Base-by-base conservation (phyloP, 2,888 invertebrate genomes). In the Pachliopta kotzebuea region DNA sequence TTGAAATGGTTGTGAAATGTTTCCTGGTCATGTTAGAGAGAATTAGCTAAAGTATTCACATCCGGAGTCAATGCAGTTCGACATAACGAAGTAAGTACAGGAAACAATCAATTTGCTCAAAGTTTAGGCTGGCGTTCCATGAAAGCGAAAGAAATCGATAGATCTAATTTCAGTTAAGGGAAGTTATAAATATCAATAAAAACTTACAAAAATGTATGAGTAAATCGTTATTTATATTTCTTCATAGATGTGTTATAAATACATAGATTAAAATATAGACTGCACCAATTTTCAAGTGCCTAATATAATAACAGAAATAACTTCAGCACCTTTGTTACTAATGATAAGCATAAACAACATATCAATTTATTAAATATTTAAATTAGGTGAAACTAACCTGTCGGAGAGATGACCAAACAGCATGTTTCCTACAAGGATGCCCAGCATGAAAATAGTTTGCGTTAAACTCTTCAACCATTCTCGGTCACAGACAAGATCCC, bases 391-490 rank as follows among this genome's bases (percentile, higher is more conserved):
- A 60, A 83, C 88, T 73, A 66, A 96, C 96, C 94, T 95, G 88
- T 96, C 96, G n/a, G 96, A 94, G 24, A 95, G 85, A 80, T 94
- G 93, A 65, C 96, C 96, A 78, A 96, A 96, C 60, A 94, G 73
- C 83, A 96, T 93, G 75, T 95, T 96, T 57, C 96, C 96, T 58
- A 95, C 88, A 67, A 96, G 92, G 67, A 96, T 94, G 7, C 96
- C 96, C 55, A 95, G 85, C 96, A 96, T 96, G 69, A 96, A 95
- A 62, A 95, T 86, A 8, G 95, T 95, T 79, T 96, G 96, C 0
- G 95, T 95, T n/a, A 96, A 85, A 75, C 95, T 94, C 56, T 94
- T 94, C 69, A 96, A 86, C 85, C 94, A 94, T 18, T 90, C 86
- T 65, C 91, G 92, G 37, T 93, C 92, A 78, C 96, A 96, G 0